Conservation (phyloP, 2,888 invertebrate species). For the Punctoribates punctum region DNA sequence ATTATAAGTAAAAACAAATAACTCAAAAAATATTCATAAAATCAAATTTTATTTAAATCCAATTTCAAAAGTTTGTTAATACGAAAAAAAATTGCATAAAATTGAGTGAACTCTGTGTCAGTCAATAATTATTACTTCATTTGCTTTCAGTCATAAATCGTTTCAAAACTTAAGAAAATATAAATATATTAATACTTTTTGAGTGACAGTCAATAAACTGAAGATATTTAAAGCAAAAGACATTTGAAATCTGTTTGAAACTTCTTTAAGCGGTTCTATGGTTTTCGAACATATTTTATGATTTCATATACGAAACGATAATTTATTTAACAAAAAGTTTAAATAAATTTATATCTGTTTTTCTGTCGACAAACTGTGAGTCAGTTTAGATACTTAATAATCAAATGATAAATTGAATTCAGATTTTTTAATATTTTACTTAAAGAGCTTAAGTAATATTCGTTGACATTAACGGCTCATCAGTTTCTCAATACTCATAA, state of each 20-base stretch:
- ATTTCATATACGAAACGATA: background rate
- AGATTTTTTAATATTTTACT: too few species aligned
- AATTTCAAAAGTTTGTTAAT: too few species aligned
- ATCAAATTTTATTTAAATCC: too few species aligned
- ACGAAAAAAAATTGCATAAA: too few species aligned
- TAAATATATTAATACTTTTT: background rate
- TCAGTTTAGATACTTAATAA: background rate
- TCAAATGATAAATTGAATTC: background rate
- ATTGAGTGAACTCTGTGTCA: too few species aligned
- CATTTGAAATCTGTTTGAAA: background rate
- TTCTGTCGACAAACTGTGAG: background rate
- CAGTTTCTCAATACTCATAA: background rate
- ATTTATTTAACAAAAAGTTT: background rate
- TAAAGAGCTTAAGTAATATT: background rate
- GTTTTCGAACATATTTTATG: background rate
- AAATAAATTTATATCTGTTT: background rate
- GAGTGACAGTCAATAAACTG: background rate
- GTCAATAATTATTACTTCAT: background rate
- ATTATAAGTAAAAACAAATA: too few species aligned
- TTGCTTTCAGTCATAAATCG: too few species aligned
- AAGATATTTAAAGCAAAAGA: background rate
- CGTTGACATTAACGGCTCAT: background rate
- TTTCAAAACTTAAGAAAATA: too few species aligned
- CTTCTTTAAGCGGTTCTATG: background rate
- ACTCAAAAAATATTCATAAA: too few species aligned